Evolutionary conservation across 2,888 invertebrate species (phyloP).

Genomic region (Troides helena): DNA sequence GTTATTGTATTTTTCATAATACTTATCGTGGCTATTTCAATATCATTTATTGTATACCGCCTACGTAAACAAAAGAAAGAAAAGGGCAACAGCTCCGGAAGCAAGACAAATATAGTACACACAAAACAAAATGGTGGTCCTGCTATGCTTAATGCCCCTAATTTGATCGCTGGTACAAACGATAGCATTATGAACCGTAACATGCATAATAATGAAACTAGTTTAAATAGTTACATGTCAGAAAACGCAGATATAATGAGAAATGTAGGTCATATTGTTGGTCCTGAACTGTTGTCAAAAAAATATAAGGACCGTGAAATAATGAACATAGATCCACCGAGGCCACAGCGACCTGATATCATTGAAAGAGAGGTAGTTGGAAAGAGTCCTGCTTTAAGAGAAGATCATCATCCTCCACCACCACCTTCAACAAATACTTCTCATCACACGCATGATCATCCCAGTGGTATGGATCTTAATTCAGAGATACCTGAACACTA

Average conservation of each 20-base stretch:
- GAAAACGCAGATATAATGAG: slow-evolving; percentile 88
- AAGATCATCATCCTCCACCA: slow-evolving; percentile 90
- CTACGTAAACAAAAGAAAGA: slow-evolving; percentile 93
- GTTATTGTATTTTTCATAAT: slow-evolving; percentile 97
- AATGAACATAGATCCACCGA: slow-evolving; percentile 84
- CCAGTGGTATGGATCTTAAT: slow-evolving; percentile 86
- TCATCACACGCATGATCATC: slow-evolving; percentile 87
- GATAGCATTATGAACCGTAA: slow-evolving; percentile 85
- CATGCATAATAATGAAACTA: slow-evolving; percentile 85
- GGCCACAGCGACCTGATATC: slow-evolving; percentile 94
- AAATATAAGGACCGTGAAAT: slow-evolving; percentile 94
- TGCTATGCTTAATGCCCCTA: slow-evolving; percentile 85
- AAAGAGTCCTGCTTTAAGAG: slow-evolving; percentile 89
- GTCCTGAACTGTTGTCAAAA: slow-evolving; percentile 92
- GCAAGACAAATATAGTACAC: slow-evolving; percentile 85
- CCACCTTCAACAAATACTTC: slow-evolving; percentile 86
- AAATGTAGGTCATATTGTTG: slow-evolving; percentile 88
- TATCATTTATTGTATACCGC: slow-evolving; percentile 95
- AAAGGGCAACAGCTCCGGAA: slow-evolving; percentile 84
- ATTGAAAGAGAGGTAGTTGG: slow-evolving; percentile 94
- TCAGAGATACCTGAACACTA: slow-evolving; percentile 94
- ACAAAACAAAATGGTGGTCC: slow-evolving; percentile 89
- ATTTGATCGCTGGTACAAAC: slow-evolving; percentile 83
- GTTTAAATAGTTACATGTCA: slow-evolving; percentile 84
- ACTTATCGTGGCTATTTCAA: slow-evolving; percentile 91